Conservation (phyloP, 2,113 vertebrate genomes). For the Sebastes fasciatus region DNA sequence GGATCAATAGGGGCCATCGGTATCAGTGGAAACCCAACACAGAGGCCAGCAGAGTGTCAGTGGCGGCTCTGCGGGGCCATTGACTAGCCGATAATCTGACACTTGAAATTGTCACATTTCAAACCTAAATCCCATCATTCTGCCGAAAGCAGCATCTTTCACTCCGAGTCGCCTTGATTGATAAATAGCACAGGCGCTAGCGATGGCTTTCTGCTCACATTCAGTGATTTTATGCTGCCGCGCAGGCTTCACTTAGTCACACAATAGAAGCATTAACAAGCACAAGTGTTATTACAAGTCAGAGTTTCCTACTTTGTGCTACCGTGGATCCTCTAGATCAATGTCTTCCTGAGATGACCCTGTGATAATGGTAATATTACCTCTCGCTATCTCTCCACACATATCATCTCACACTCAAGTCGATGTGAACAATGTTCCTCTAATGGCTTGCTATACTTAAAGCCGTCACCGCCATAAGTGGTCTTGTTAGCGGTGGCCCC, state of each 20-base stretch:
- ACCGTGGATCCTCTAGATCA: slow-evolving; percentile 61
- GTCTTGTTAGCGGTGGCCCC: slow-evolving; percentile 72
- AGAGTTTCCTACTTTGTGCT: slow-evolving; percentile 50
- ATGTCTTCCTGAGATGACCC: slow-evolving; percentile 73
- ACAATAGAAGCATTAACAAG: slow-evolving; percentile 42
- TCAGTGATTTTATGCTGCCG: neutral
- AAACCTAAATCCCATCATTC: slow-evolving; percentile 36
- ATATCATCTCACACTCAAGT: slow-evolving; percentile 76
- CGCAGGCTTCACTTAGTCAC: slow-evolving; percentile 26
- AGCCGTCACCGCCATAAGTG: slow-evolving; percentile 73
- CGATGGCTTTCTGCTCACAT: neutral
- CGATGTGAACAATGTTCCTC: slow-evolving; percentile 68
- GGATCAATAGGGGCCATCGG: slow-evolving; percentile 80
- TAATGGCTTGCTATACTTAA: slow-evolving; percentile 82
- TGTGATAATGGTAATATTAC: slow-evolving; percentile 70
- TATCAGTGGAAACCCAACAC: slow-evolving; percentile 68
- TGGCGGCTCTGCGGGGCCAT: slow-evolving; percentile 22
- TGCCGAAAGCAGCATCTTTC: neutral
- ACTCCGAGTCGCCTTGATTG: slow-evolving; percentile 20
- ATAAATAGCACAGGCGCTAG: neutral
- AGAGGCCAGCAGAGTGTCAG: slow-evolving; percentile 47
- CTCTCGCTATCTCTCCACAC: slow-evolving; percentile 66
- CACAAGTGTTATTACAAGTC: slow-evolving; percentile 39
- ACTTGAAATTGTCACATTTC: slow-evolving; percentile 47
- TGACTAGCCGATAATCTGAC: slow-evolving; percentile 53